Percentiles rank a stretch among this genome's conserved stretches.
Evolutionary conservation across 1,140 invertebrate species (phyloP).

Genomic region (Aphaenogaster ashmeadi): DNA sequence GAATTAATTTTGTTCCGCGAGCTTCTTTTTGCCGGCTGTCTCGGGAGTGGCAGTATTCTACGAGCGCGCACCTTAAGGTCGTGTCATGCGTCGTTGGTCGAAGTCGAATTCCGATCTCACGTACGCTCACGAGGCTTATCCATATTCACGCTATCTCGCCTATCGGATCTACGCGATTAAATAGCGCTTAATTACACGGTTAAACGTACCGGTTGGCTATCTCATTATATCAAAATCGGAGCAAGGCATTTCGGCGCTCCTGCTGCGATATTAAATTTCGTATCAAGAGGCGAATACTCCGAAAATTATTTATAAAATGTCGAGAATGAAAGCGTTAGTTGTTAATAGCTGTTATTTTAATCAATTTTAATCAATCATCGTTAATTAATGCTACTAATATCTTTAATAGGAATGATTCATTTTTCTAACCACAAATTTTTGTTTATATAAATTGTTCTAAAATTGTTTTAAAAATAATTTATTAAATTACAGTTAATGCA

Average conservation of each 20-base stretch:
- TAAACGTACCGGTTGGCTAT: slow-evolving; percentile 40
- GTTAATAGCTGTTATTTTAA: neutral
- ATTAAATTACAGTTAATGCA: neutral
- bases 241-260: slow-evolving; percentile 35
- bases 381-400: neutral
- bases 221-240: slow-evolving; percentile 49
- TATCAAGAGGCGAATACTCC: neutral
- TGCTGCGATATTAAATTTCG: slow-evolving; percentile 2
- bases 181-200: slow-evolving; percentile 56
- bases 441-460: neutral
- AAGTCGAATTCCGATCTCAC: slow-evolving; percentile 68
- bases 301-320: neutral
- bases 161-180: slow-evolving; percentile 58
- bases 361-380: neutral
- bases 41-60: slow-evolving; percentile 49
- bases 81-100: slow-evolving; percentile 58
- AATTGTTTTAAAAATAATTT: neutral
- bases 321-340: neutral
- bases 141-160: slow-evolving; percentile 60
- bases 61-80: slow-evolving; percentile 56
- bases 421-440: neutral
- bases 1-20: slow-evolving; percentile 65
- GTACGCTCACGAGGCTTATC: slow-evolving; percentile 52
- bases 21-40: slow-evolving; percentile 38
- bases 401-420: neutral